Evolutionary conservation across 2,888 invertebrate genomes (phyloP), one percentile per base, ranked within the genome.

Genomic region (Dendrolimus pini): DNA sequence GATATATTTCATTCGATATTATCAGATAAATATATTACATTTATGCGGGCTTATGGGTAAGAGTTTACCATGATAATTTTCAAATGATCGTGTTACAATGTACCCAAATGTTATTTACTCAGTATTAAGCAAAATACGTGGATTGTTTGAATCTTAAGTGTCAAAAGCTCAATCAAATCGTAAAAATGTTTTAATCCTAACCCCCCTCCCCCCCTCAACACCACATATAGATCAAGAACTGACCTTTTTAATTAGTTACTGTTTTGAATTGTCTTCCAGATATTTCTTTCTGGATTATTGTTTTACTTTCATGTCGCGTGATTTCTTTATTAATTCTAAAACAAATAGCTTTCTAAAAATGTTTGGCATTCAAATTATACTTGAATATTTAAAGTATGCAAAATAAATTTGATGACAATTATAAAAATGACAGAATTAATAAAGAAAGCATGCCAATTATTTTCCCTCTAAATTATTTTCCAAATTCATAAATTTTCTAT

Each of bases 161-260:
- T 88, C 85, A 80, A 83, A 84, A 82, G 86, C 87, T 87, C 88
- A 86, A 88, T 82, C 72, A 47, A 47, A 6, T 47, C 8, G 12
- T 47, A 47, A 47, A 47, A 47, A 47, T 47, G 10, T 47, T 47
- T 9, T 9, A 47, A 47, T 8, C 9, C 12, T 7, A n/a, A n/a
- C 47, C 9, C 9, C 47, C 47, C 9, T 1, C 47, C 1, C 9
- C 3, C 9, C 3, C 47, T 1, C 2, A 10, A 47, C 47, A 47
- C 47, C 47, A 47, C 9, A 47, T 47, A 47, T 47, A 47, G 9
- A 47, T 9, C 12, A 8, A 47, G 12, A 47, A 47, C 47, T 47
- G 47, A 47, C 47, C 12, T 47, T 12, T 10, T 47, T 47, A 30
- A 30, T 47, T 47, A 47, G 47, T 10, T 47, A 47, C 47, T 12